Percentiles rank a stretch among this genome's conserved stretches.
These are phyloP conservation scores for Nomada ruficornis DNA, from an alignment of 2,888 invertebrate genomes.

Conservation along the genomic window DNA sequence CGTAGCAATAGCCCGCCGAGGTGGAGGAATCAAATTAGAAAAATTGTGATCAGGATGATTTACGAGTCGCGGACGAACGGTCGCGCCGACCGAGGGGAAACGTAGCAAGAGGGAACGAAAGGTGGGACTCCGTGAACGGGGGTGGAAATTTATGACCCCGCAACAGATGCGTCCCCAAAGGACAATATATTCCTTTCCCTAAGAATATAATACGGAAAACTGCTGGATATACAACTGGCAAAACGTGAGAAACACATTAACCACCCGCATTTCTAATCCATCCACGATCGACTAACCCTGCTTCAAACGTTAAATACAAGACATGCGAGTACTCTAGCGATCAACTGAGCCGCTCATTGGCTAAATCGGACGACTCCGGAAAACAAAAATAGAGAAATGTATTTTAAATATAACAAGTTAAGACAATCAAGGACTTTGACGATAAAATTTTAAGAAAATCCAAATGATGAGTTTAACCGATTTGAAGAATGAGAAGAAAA, in stretches of 20 bases:
- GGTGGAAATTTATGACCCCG: slow-evolving; percentile 70
- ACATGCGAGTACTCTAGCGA: background rate
- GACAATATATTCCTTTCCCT: slow-evolving; percentile 71
- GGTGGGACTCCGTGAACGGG: slow-evolving; percentile 51
- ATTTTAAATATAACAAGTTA: too few species aligned
- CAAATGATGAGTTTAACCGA: too few species aligned
- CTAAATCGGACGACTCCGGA: too few species aligned
- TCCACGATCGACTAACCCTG: background rate
- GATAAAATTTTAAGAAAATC: too few species aligned
- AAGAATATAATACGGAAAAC: slow-evolving; percentile 61
- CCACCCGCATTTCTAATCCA: slow-evolving; percentile 44
- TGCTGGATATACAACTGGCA: slow-evolving; percentile 43
- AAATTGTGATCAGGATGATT: slow-evolving; percentile 69
- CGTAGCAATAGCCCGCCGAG: slow-evolving; percentile 57
- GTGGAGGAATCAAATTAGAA: slow-evolving; percentile 61
- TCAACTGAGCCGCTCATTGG: background rate
- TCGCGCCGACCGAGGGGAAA: slow-evolving; percentile 18
- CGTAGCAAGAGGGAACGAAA: slow-evolving; percentile 43
- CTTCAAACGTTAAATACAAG: background rate
- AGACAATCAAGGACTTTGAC: too few species aligned
- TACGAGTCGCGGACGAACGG: slow-evolving; percentile 61
- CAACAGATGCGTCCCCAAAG: slow-evolving; percentile 73
- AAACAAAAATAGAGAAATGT: too few species aligned
- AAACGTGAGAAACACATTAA: slow-evolving; percentile 55
- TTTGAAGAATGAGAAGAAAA: background rate